A percentile compares a stretch with the other conserved stretches of the same genome.
These are phyloP conservation scores for Willisornis vidua DNA, from an alignment of 2,113 vertebrate species.

Conservation along the genomic window DNA sequence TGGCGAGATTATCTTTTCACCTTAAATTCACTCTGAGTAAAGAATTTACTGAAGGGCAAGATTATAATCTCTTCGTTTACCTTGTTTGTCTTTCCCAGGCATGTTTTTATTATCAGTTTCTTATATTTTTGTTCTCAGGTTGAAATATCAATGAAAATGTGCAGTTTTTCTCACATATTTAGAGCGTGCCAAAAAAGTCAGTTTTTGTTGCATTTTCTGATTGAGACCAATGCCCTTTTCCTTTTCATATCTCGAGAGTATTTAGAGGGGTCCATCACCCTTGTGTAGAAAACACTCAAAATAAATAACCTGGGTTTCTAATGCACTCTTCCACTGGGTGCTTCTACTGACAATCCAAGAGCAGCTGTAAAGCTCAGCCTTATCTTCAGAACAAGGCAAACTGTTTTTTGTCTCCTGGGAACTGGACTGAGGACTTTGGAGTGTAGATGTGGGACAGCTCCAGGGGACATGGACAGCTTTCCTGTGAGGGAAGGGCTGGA, in stretches of 20 bases:
- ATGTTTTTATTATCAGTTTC: not conserved
- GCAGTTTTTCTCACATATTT: accelerated
- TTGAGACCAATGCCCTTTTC: not conserved
- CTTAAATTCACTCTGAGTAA: not conserved
- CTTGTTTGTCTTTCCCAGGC: not conserved
- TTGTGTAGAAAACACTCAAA: not conserved
- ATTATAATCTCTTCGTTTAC: not conserved
- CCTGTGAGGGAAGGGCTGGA: not conserved
- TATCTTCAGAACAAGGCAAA: not conserved
- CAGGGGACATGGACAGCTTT: accelerated
- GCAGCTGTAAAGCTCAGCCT: not conserved
- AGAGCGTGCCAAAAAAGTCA: not conserved
- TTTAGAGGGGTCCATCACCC: not conserved
- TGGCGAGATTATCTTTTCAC: not conserved
- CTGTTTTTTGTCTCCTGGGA: not conserved
- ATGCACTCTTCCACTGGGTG: not conserved
- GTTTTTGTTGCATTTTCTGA: not conserved
- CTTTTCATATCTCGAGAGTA: not conserved
- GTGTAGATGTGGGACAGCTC: not conserved
- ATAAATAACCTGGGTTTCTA: not conserved
- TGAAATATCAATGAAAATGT: not conserved
- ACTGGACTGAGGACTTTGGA: not conserved
- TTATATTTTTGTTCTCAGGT: not conserved
- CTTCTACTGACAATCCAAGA: not conserved
- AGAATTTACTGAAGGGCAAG: not conserved